Conservation (phyloP, 2,797 vertebrate species). For the Heteromormyrus szaboi region DNA sequence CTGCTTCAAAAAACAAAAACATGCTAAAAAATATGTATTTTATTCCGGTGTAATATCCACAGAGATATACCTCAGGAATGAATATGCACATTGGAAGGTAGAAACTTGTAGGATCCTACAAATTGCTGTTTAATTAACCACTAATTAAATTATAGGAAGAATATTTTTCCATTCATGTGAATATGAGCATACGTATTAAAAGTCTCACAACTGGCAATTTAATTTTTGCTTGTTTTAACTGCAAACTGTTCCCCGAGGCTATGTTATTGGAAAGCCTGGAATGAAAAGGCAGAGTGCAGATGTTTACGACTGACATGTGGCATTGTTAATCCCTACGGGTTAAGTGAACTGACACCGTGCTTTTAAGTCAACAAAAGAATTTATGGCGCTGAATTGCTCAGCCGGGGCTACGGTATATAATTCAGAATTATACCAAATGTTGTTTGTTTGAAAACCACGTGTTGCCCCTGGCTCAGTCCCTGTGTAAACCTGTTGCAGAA, state of each 20-base stretch:
- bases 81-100: neutral
- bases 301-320: neutral
- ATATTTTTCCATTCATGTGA: neutral
- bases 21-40: neutral
- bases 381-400: neutral
- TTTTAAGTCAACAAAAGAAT: neutral
- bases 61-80: neutral
- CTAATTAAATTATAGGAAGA: neutral
- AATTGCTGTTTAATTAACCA: neutral
- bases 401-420: neutral
- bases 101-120: neutral
- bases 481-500: neutral
- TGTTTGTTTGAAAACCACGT: neutral
- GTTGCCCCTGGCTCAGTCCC: neutral
- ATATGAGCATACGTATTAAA: neutral
- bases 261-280: neutral
- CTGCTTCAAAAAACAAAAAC: neutral
- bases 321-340: neutral
- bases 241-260: neutral
- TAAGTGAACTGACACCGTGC: neutral
- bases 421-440: neutral
- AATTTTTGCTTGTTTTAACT: neutral
- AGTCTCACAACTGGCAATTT: neutral
- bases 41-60: neutral
- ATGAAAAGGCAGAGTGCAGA: neutral